These are phyloP conservation scores for Paramisgurnus dabryanus DNA, from an alignment of 2,113 vertebrate species.

Conservation along the genomic window DNA sequence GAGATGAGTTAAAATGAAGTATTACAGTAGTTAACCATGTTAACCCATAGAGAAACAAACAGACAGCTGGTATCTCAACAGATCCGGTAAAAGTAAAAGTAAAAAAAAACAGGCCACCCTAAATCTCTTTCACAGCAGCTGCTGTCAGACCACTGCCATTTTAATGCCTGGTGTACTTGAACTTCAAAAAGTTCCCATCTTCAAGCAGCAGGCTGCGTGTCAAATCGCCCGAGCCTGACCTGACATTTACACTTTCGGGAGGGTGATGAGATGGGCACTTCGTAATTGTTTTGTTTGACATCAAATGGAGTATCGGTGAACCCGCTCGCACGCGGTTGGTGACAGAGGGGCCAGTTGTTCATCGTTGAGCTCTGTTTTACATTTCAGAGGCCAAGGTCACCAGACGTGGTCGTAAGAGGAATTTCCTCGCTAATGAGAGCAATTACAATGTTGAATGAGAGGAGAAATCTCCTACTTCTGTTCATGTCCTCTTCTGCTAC, in stretches of 20 bases:
- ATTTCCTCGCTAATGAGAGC: constrained; percentile 72
- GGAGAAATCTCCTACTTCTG: constrained; percentile 57
- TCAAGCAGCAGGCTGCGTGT: background rate
- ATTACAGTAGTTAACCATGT: background rate
- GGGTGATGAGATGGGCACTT: constrained; percentile 37
- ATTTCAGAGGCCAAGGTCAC: constrained; percentile 78
- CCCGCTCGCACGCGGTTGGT: constrained; percentile 23
- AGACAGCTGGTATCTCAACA: constrained; percentile 22
- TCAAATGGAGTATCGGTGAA: constrained; percentile 42
- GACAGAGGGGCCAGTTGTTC: constrained; percentile 66
- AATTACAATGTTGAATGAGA: constrained; percentile 68
- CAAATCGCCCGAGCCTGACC: constrained; percentile 13
- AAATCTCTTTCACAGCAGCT: constrained; percentile 29
- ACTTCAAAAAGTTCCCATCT: background rate
- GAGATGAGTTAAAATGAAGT: no score
- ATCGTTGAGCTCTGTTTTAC: constrained; percentile 55
- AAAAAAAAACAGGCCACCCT: constrained; percentile 11
- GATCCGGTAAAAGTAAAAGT: background rate
- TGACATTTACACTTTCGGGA: background rate
- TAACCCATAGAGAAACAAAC: constrained; percentile 26
- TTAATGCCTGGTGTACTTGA: constrained; percentile 17
- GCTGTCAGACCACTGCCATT: constrained; percentile 14
- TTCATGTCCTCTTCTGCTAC: background rate
- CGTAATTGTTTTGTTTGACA: constrained; percentile 51
- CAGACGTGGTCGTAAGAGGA: constrained; percentile 65